Conservation (phyloP, 2,113 vertebrate species). For the Menura novaehollandiae region DNA sequence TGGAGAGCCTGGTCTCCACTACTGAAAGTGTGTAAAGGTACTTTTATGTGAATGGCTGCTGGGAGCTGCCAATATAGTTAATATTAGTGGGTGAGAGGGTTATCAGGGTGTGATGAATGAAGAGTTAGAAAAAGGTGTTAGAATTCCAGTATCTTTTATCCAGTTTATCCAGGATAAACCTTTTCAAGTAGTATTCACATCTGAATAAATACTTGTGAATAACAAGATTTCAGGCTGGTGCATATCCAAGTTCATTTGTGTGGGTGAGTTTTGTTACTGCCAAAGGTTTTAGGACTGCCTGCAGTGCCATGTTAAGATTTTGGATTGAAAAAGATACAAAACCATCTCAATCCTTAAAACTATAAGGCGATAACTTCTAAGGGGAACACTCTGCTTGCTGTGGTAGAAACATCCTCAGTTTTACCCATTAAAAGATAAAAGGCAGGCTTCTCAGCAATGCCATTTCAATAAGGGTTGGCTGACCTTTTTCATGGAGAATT, state of each 20-base stretch:
- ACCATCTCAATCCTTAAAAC: neutral
- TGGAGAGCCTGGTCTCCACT: neutral
- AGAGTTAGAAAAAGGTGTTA: neutral
- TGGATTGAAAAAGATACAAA: neutral
- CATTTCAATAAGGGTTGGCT: neutral
- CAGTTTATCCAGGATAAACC: neutral
- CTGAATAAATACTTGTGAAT: neutral
- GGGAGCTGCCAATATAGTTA: neutral
- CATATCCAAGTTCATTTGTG: fast-evolving
- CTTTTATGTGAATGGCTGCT: neutral
- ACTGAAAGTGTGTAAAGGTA: neutral
- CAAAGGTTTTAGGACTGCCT: neutral
- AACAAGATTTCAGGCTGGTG: neutral
- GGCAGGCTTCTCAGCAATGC: neutral
- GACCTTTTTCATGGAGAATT: neutral
- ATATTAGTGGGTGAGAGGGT: neutral
- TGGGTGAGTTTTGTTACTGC: neutral
- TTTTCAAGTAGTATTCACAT: neutral
- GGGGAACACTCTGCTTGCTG: neutral
- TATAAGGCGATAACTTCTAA: neutral
- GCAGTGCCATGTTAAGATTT: neutral
- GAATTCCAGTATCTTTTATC: neutral
- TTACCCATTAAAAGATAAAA: neutral
- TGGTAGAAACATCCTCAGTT: neutral
- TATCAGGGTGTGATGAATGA: neutral